These are phyloP conservation scores for Sesia apiformis DNA, from an alignment of 2,888 invertebrate species.

Conservation along the genomic window DNA sequence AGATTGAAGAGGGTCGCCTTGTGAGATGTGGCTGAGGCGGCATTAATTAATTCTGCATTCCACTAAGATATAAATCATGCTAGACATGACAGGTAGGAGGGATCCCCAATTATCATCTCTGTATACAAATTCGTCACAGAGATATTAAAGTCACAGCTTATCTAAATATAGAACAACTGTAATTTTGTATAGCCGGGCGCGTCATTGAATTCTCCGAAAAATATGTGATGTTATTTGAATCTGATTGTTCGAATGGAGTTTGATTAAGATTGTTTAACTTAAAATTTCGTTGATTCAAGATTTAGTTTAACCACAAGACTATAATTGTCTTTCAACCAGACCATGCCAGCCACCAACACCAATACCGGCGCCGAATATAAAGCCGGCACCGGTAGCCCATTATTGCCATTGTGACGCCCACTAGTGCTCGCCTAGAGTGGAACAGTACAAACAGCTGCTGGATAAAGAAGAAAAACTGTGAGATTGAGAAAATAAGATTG, in stretches of 20 bases:
- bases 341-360: constrained; percentile 76
- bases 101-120: too few species aligned
- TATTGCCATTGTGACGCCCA: constrained; percentile 79
- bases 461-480: constrained; percentile 76
- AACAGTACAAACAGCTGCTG: constrained; percentile 75
- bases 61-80: constrained; percentile 6
- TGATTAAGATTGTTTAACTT: too few species aligned
- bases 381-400: constrained; percentile 73
- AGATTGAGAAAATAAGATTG: constrained; percentile 64
- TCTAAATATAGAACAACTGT: too few species aligned
- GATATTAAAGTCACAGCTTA: too few species aligned
- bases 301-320: too few species aligned
- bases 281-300: too few species aligned
- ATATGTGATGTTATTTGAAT: too few species aligned
- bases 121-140: too few species aligned
- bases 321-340: constrained; percentile 25
- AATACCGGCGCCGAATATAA: constrained; percentile 48
- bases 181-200: too few species aligned
- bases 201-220: too few species aligned
- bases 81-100: neutral
- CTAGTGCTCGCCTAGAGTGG: constrained; percentile 73
- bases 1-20: constrained; percentile 38
- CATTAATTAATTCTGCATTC: constrained; percentile 39
- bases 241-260: too few species aligned
- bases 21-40: constrained; percentile 31